phyloP scores from a whole-genome alignment of 2,113 vertebrate species.

The Saguinus imperator region DNA sequence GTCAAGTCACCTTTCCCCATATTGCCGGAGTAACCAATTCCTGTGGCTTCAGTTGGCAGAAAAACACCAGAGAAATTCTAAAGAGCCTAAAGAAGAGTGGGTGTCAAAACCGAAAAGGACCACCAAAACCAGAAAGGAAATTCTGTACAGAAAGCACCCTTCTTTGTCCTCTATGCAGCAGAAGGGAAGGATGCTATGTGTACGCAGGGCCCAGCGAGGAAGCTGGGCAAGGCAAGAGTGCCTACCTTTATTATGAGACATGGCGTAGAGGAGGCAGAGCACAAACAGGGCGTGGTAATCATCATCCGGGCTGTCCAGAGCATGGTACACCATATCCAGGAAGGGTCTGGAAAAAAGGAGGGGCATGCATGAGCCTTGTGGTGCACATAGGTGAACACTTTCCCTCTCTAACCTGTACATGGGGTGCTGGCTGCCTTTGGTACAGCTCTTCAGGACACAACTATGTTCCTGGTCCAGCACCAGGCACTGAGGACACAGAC shows the following conservation, averaged over 20 bases:
- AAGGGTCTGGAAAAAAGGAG: conserved; percentile 88
- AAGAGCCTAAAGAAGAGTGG: not conserved
- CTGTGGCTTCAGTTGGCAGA: not conserved
- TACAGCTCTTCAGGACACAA: too few species aligned
- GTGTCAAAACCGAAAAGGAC: not conserved
- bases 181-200: not conserved
- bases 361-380: not conserved
- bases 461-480: not conserved
- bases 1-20: not conserved
- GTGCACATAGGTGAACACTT: accelerated
- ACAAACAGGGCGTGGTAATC: conserved; percentile 99
- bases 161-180: not conserved
- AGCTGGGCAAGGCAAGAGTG: accelerated
- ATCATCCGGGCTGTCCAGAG: conserved; percentile 91
- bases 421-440: not conserved
- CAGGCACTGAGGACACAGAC: not conserved
- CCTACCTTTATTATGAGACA: conserved; percentile 97
- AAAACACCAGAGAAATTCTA: conserved; percentile 25
- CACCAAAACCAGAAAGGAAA: not conserved
- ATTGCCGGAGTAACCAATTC: not conserved
- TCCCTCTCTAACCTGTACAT: too few species aligned
- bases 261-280: conserved; percentile 96
- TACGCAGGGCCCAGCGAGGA: not conserved
- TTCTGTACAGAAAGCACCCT: not conserved
- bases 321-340: conserved; percentile 96